Base-by-base conservation (phyloP, 2,113 vertebrate genomes). In the Misgurnus mizolepis region DNA sequence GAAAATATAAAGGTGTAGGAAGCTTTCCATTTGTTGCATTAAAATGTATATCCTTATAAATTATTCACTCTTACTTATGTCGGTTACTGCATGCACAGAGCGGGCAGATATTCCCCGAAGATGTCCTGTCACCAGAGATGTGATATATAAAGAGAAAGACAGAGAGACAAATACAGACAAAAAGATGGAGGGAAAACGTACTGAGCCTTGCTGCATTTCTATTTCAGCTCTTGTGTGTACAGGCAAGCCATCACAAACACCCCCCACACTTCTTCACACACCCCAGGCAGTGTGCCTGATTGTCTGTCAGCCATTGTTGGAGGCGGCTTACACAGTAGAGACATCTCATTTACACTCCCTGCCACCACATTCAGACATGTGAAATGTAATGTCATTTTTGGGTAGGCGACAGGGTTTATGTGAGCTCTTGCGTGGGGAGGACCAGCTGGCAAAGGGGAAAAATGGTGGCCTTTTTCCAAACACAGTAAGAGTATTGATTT, bases 231-330 rank as follows among this genome's bases (percentile, higher is more conserved):
- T 17, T 9, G 56, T 79, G 45, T 79, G 55, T 74, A 58, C 62
- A 75, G 39, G 43, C 34, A 43, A 34, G 76, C 76, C 58, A 68
- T 79, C 62, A 83, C 68, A 83, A 83, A 82, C 49, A 83, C 53
- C 34, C 43, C 49, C 47, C 73, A 40, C 80, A 71, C 76, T 55
- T 73, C 65, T 39, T 49, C n/a, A 56, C 49, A 81, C 50, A 84
- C 80, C 76, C 70, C 41, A 34, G 83, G 75, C 80, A 78, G 45
- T 40, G 50, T 39, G 78, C 64, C 73, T 66, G 72, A 83, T 81
- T 71, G 71, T 80, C 72, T 84, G 79, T 85, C 82, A 81, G 79
- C 10, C 69, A 81, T 61, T 84, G 83, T 73, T 78, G 34, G 56
- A 79, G 66, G 76, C 68, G 56, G 79, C 62, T 84, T 81, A 69